phyloP scores from a whole-genome alignment of 37 sponge, comb jelly and placozoan genomes.

The Ianthella basta region DNA sequence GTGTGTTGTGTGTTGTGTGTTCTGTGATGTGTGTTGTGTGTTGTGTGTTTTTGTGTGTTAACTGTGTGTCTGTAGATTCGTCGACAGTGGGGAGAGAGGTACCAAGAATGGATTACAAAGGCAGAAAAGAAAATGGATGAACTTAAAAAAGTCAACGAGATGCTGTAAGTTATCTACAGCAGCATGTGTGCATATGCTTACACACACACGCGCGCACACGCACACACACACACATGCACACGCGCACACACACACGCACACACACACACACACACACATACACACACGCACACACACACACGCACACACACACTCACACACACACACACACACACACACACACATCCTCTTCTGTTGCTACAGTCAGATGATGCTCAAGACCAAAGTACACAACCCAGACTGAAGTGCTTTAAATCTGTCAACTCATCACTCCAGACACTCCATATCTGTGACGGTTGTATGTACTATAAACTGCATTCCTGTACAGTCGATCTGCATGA shows the following conservation, averaged over 20 bases:
- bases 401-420: background rate
- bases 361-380: slow-evolving; percentile 32
- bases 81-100: slow-evolving; percentile 75
- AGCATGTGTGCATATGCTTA: background rate
- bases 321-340: background rate
- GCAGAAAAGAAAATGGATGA: slow-evolving; percentile 87
- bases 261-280: too few relatives aligned
- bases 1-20: background rate
- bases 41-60: too few relatives aligned
- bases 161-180: slow-evolving; percentile 43
- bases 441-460: too few relatives aligned
- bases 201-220: too few relatives aligned
- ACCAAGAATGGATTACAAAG: slow-evolving; percentile 82
- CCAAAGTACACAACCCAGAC: slow-evolving; percentile 39
- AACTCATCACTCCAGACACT: background rate
- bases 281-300: too few relatives aligned
- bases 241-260: too few relatives aligned
- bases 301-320: background rate
- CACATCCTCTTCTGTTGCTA: background rate
- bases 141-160: slow-evolving; percentile 57
- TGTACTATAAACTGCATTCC: too few relatives aligned
- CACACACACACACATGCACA: too few relatives aligned
- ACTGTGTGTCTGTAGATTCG: slow-evolving; percentile 51
- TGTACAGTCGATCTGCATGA: too few relatives aligned
- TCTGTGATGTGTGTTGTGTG: background rate